Evolutionary conservation across 2,113 vertebrate species (phyloP), one percentile per base, ranked within the genome.

Genomic region (Sitta europaea): DNA sequence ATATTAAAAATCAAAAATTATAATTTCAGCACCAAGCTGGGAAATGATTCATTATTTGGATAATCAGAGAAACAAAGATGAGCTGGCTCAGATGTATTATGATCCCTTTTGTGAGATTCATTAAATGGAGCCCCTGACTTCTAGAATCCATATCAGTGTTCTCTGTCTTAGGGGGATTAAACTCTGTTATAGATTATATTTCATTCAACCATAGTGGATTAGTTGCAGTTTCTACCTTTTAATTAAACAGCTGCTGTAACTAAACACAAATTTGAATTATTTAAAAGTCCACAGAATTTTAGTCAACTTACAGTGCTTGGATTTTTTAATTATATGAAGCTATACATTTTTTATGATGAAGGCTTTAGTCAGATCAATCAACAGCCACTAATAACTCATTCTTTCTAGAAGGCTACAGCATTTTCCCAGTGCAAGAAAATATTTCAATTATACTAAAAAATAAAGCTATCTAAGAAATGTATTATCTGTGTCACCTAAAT

Each of bases 191-290:
- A 97, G 97, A 96, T 98, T 96, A 94, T 98, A 97, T 98, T 98
- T 98, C 98, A 97, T 95, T 97, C 97, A 98, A 96, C 96, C 88
- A 61, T 92, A 97, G 97, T 98, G 96, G 97, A 98, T 98, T 98
- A 98, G 97, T 98, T 98, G 96, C 96, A 97, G 97, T 98, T 98
- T 98, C 96, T 98, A 98, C 98, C 98, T 98, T 98, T 98, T 98
- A 98, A 98, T 98, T 98, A 98, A 98, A 97, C 97, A 98, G 97
- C 97, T 97, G 97, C 96, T 97, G 91, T 97, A 71, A 90, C 94
- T 97, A 98, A 98, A 98, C 97, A 98, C 94, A 95, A 97, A 97
- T 97, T 93, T 98, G 94, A 98, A 98, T 98, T 98, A 98, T 98
- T 98, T 98, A 98, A 97, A 90, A 98, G 96, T 95, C 85, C 77